Evolutionary conservation across 2,113 vertebrate genomes (phyloP).

Genomic region (Lophius piscatorius): DNA sequence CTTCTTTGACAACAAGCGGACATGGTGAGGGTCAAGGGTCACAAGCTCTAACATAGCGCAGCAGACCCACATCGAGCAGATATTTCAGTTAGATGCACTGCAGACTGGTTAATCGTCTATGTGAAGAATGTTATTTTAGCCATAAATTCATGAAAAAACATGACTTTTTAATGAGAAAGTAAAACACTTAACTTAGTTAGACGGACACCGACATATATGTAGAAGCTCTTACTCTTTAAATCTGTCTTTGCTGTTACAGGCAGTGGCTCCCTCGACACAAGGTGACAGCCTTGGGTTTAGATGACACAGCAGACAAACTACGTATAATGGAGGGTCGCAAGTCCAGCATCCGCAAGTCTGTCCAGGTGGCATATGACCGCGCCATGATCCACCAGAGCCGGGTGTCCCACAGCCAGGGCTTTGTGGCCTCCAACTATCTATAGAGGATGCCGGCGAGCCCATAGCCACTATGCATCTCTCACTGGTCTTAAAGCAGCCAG

Average conservation of each 20-base stretch:
- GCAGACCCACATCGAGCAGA: not conserved
- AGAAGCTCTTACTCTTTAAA: not conserved
- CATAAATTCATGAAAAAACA: no score
- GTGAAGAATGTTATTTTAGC: no score
- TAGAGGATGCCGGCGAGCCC: constrained; percentile 62
- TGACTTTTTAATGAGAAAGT: no score
- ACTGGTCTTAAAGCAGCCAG: constrained; percentile 37
- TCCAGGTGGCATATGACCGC: constrained; percentile 96
- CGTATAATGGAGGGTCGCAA: constrained; percentile 97
- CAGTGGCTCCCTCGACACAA: constrained; percentile 97
- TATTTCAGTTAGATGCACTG: not conserved
- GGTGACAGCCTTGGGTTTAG: constrained; percentile 88
- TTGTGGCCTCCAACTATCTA: constrained; percentile 87
- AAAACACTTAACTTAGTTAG: no score
- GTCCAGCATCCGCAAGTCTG: constrained; percentile 96
- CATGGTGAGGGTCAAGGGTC: constrained; percentile 85
- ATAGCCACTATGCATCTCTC: constrained; percentile 37
- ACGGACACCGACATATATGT: not conserved
- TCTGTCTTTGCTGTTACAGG: constrained; percentile 73
- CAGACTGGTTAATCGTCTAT: no score
- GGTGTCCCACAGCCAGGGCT: constrained; percentile 88
- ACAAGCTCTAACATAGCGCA: not conserved
- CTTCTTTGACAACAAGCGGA: constrained; percentile 99
- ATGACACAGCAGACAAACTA: constrained; percentile 95
- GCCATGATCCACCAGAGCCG: constrained; percentile 95